Evolutionary conservation across 1,140 invertebrate genomes (phyloP), one percentile per base, ranked within the genome.

Genomic region (Hylyphantes graminicola): DNA sequence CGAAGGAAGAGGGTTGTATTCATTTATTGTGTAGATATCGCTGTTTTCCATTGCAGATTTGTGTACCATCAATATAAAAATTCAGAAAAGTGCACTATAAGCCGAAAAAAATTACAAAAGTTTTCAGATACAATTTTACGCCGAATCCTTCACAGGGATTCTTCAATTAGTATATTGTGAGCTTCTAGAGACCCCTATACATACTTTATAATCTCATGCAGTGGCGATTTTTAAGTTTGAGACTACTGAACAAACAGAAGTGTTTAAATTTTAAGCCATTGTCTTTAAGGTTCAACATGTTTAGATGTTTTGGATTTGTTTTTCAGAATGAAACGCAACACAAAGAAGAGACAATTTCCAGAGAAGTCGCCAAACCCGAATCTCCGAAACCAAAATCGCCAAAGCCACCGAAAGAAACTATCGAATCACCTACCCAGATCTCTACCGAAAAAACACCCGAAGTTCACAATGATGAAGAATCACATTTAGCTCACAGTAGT

Each of bases 291-390:
- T 21, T 7, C 21, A 57, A 57, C 0, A n/a, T n/a, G 8, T 70
- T 70, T 4, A 55, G 7, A 50, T 55, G 51, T 12, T 75, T 61
- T 77, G 7, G 7, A 0, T 77, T 48, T 68, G 11, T 76, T 55
- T 72, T 51, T 51, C 17, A 72, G 55, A 48, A 15, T 10, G 67
- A 81, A 59, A 6, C 50, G 64, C 68, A 67, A 72, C 50, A 68
- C 11, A 70, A 61, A 63, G 11, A 53, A 17, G 77, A 80, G 54
- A 53, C 21, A 0, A 51, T 63, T 15, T 17, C 55, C 9, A 53
- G 57, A 72, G 68, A 81, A 73, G 6, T 50, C 50, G 57, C n/a
- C 15, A 55, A 54, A 73, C 15, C 68, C 68, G 68, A 79, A 65
- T 78, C 76, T 78, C 51, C 51, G n/a, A 55, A 48, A 57, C 53